phyloP scores from a whole-genome alignment of 2,113 vertebrate species.

The Cavia porcellus region DNA sequence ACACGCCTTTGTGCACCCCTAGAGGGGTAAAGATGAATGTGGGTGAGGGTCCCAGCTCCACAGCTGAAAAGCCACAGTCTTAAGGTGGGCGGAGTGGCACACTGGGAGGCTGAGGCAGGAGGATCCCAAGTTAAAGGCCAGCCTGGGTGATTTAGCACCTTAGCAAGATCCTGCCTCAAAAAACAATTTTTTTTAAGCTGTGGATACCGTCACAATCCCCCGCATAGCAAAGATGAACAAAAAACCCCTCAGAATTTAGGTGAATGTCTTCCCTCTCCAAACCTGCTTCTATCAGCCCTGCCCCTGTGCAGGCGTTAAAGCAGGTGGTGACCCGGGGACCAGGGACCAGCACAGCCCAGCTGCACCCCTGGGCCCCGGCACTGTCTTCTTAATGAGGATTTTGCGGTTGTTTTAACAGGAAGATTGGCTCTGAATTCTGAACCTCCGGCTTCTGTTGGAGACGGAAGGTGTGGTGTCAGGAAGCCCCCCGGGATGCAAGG shows the following conservation, averaged over 20 bases:
- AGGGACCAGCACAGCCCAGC: background rate
- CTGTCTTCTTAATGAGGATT: background rate
- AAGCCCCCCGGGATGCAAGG: too few relatives aligned
- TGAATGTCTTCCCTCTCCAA: background rate
- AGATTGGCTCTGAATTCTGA: background rate
- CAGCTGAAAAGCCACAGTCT: background rate
- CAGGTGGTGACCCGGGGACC: rapidly evolving
- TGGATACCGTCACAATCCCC: background rate
- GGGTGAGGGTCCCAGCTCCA: background rate
- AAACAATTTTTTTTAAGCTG: background rate
- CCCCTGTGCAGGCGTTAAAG: background rate
- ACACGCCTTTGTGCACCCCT: background rate
- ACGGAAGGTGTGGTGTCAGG: background rate
- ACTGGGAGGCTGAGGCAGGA: background rate
- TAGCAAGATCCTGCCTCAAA: background rate
- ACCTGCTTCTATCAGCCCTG: background rate
- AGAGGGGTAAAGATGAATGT: background rate
- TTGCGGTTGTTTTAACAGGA: background rate
- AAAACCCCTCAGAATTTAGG: background rate
- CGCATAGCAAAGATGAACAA: background rate
- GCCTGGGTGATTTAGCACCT: background rate
- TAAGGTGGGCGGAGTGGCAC: background rate
- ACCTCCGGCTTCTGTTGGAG: background rate
- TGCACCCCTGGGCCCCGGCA: background rate
- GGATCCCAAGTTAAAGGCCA: background rate